phyloP scores from a whole-genome alignment of 2,113 vertebrate genomes.

The Tachycineta bicolor region DNA sequence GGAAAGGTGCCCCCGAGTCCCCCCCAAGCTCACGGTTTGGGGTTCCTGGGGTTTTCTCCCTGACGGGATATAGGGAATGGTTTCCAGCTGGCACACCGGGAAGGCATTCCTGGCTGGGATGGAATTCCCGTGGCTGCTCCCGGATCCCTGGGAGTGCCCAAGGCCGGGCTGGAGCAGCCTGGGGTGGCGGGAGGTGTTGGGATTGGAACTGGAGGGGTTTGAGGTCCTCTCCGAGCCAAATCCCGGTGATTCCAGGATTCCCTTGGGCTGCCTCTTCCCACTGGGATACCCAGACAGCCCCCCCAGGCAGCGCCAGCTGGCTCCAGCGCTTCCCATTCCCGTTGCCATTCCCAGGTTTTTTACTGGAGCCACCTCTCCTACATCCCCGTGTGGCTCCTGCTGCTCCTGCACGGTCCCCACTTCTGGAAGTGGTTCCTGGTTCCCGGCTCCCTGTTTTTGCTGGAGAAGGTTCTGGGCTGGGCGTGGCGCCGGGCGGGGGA shows the following conservation, averaged over 20 bases:
- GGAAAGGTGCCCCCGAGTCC: too few species aligned
- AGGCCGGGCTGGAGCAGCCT: neutral
- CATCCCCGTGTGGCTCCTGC: conserved; percentile 81
- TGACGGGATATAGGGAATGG: rapidly evolving
- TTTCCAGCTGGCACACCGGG: neutral
- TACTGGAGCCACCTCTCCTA: conserved; percentile 92
- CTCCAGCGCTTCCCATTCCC: neutral
- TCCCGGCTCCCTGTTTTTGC: conserved; percentile 80
- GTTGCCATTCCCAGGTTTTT: conserved; percentile 75
- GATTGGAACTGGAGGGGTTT: neutral
- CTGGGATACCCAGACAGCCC: rapidly evolving
- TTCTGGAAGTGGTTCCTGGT: conserved; percentile 94
- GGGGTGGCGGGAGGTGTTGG: neutral
- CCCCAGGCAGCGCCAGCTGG: rapidly evolving
- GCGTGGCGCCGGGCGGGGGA: conserved; percentile 72
- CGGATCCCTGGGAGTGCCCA: neutral
- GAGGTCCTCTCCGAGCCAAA: neutral
- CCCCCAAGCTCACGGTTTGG: rapidly evolving
- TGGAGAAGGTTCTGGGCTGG: conserved; percentile 84
- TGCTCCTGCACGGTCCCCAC: conserved; percentile 86
- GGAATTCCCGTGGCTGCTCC: neutral
- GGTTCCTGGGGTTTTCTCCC: neutral
- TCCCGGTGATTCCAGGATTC: neutral
- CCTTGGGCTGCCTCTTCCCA: neutral
- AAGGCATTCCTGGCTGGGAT: neutral